Evolutionary conservation across 2,888 invertebrate genomes (phyloP).

Genomic region (Cataglyphis livida): DNA sequence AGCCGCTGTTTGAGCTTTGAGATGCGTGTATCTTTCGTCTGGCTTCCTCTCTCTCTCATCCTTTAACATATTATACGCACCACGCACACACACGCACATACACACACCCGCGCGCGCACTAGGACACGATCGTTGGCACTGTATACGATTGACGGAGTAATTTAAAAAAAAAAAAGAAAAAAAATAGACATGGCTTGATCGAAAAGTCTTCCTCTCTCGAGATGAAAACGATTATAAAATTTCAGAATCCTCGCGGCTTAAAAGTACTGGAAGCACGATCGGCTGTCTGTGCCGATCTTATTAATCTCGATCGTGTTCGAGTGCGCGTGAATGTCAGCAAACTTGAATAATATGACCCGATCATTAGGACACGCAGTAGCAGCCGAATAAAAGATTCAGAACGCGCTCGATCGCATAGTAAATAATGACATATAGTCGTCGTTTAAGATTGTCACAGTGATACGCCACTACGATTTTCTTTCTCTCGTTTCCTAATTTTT

Average conservation of each 20-base stretch:
- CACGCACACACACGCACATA: conserved; percentile 61
- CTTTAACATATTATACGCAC: conserved; percentile 57
- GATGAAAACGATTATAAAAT: conserved; percentile 39
- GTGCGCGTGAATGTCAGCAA: conserved; percentile 65
- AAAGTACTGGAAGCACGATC: conserved; percentile 55
- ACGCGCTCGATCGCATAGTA: conserved; percentile 61
- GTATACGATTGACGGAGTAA: conserved; percentile 28
- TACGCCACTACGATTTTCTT: neutral
- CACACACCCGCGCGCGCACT: conserved; percentile 58
- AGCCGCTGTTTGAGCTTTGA: conserved; percentile 85
- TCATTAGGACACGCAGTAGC: conserved; percentile 64
- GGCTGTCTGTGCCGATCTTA: conserved; percentile 4
- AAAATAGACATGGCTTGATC: conserved; percentile 11
- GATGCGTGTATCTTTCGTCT: conserved; percentile 81
- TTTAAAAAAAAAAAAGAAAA: conserved; percentile 21
- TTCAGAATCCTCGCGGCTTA: conserved; percentile 33
- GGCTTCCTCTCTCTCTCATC: conserved; percentile 56
- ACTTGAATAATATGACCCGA: conserved; percentile 64
- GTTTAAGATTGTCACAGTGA: conserved; percentile 62
- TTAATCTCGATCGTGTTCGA: conserved; percentile 62
- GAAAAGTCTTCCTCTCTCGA: conserved; percentile 10
- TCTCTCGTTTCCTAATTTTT: neutral
- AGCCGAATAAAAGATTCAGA: conserved; percentile 63
- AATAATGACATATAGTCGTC: conserved; percentile 64
- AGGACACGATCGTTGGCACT: conserved; percentile 62